These are phyloP conservation scores for Planococcus citri DNA, from an alignment of 1,140 invertebrate genomes.

Conservation along the genomic window DNA sequence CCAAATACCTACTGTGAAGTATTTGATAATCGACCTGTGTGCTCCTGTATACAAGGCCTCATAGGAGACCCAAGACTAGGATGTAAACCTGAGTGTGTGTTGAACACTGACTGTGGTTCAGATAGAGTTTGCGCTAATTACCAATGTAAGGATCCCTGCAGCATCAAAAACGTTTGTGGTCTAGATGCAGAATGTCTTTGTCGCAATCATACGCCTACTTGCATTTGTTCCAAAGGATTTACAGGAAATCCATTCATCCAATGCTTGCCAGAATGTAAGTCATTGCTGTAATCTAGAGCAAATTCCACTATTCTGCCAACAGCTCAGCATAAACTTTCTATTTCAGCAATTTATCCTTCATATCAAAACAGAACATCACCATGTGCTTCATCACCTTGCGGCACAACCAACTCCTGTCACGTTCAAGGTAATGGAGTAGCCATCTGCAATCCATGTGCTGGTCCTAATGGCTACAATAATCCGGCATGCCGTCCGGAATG, in stretches of 20 bases:
- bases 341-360: constrained; percentile 33
- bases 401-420: constrained; percentile 50
- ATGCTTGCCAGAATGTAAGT: constrained; percentile 56
- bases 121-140: constrained; percentile 61
- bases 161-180: constrained; percentile 53
- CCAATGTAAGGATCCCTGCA: constrained; percentile 61
- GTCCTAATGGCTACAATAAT: constrained; percentile 49
- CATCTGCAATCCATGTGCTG: constrained; percentile 62
- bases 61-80: constrained; percentile 56
- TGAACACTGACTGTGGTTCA: constrained; percentile 59
- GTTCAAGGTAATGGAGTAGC: constrained; percentile 55
- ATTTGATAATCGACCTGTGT: constrained; percentile 50
- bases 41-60: constrained; percentile 58
- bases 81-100: constrained; percentile 62
- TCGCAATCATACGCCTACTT: constrained; percentile 60
- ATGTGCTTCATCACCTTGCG: constrained; percentile 63
- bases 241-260: constrained; percentile 67
- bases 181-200: constrained; percentile 60
- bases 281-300: background rate
- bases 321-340: too few relatives aligned
- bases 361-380: constrained; percentile 48
- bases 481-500: constrained; percentile 65
- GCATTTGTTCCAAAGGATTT: constrained; percentile 57
- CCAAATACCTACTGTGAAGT: constrained; percentile 61
- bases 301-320: too few relatives aligned